phyloP scores from a whole-genome alignment of 2,888 invertebrate genomes.

The Coleophora deauratella region DNA sequence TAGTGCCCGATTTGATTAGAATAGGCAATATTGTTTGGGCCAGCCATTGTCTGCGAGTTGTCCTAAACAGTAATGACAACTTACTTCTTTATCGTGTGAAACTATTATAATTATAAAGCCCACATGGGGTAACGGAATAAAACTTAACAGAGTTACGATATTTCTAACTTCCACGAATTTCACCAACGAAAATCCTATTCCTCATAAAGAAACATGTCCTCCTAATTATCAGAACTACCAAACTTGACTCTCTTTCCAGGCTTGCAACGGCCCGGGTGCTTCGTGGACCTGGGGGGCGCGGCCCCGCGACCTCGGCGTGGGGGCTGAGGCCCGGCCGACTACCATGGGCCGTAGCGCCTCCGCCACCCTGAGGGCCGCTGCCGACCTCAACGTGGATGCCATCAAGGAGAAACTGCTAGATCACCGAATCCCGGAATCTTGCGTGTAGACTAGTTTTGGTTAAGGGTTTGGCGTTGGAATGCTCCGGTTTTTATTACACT shows the following conservation, averaged over 20 bases:
- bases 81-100: too few relatives aligned
- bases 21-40: too few relatives aligned
- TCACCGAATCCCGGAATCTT: slow-evolving; percentile 90
- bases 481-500: not conserved
- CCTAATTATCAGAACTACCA: not conserved
- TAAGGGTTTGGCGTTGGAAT: not conserved
- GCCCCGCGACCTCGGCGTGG: slow-evolving; percentile 31
- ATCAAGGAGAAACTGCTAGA: slow-evolving; percentile 91
- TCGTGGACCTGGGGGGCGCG: slow-evolving; percentile 74
- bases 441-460: slow-evolving; percentile 76
- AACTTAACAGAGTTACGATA: too few relatives aligned
- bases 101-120: too few relatives aligned
- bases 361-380: slow-evolving; percentile 57
- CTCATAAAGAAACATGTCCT: not conserved
- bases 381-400: slow-evolving; percentile 84
- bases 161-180: too few relatives aligned
- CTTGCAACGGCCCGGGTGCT: slow-evolving; percentile 67
- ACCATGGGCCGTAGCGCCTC: slow-evolving; percentile 61
- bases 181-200: too few relatives aligned
- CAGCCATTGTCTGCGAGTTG: too few relatives aligned
- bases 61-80: too few relatives aligned
- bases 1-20: too few relatives aligned
- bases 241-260: slow-evolving; percentile 29
- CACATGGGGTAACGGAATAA: too few relatives aligned
- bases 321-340: slow-evolving; percentile 31